A percentile compares a stretch with the other conserved stretches of the same genome.
Evolutionary conservation across 2,888 invertebrate species (phyloP).

Genomic region (Macrosoma leucophasiata): DNA sequence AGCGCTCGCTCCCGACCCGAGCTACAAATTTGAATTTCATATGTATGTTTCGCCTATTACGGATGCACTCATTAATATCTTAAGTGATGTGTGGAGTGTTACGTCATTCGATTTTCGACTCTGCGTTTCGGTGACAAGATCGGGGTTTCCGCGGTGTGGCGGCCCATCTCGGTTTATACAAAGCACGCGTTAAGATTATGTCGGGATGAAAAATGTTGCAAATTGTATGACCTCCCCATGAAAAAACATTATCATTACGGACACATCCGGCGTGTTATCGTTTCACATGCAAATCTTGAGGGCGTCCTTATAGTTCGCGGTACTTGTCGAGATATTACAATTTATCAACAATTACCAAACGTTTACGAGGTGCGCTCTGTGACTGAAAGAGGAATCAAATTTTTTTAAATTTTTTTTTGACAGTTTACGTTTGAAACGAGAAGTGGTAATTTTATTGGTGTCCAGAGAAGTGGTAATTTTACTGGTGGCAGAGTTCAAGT

Average conservation of each 20-base stretch:
- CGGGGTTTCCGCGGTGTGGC: slow-evolving; percentile 13
- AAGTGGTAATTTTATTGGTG: no score
- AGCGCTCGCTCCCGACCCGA: slow-evolving; percentile 64
- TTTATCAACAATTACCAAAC: no score
- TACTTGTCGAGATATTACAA: no score
- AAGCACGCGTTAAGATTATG: slow-evolving; percentile 64
- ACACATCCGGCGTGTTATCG: slow-evolving; percentile 48
- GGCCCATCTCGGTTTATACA: slow-evolving; percentile 48
- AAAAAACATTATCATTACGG: slow-evolving; percentile 67
- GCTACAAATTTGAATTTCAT: slow-evolving; percentile 75
- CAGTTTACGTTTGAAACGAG: no score
- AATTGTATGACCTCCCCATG: slow-evolving; percentile 68
- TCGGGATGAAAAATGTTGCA: slow-evolving; percentile 69
- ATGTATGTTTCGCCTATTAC: slow-evolving; percentile 75
- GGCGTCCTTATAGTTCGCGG: slow-evolving; percentile 31
- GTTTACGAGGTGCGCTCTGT: no score
- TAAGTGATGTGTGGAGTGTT: slow-evolving; percentile 65
- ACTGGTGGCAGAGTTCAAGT: no score
- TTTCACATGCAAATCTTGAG: slow-evolving; percentile 66
- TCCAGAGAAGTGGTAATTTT: no score
- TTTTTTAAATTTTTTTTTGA: no score
- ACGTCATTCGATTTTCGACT: no score
- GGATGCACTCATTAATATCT: slow-evolving; percentile 76
- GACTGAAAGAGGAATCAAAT: no score
- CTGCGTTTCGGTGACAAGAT: no score